Evolutionary conservation across 2,113 vertebrate species (phyloP).

Genomic region (Pyrgilauda ruficollis): DNA sequence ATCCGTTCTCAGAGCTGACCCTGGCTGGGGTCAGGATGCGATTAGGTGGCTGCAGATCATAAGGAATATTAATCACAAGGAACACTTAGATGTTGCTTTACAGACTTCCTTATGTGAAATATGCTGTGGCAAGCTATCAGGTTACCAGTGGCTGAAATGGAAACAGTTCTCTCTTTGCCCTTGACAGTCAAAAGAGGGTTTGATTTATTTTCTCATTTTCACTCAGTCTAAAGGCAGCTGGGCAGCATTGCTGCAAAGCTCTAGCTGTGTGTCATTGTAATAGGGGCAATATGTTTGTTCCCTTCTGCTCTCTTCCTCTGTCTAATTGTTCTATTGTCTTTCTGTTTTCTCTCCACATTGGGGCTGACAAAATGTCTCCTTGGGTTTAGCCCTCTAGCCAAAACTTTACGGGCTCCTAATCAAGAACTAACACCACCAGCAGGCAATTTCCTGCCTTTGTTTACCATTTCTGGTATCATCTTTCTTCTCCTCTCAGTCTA

Average conservation of each 20-base stretch:
- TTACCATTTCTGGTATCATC: conserved; percentile 14
- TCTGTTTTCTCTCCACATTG: conserved; percentile 38
- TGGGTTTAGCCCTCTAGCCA: conserved; percentile 60
- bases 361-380: conserved; percentile 46
- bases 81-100: conserved; percentile 25
- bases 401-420: conserved; percentile 44
- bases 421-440: conserved; percentile 47
- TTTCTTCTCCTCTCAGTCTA: conserved; percentile 17
- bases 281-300: conserved; percentile 43
- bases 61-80: conserved; percentile 58
- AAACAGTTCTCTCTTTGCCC: conserved; percentile 61
- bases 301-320: conserved; percentile 51
- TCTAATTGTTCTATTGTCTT: conserved; percentile 53
- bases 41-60: conserved; percentile 50
- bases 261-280: conserved; percentile 36
- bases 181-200: conserved; percentile 68
- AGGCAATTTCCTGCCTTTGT: conserved; percentile 57
- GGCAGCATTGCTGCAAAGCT: conserved; percentile 62
- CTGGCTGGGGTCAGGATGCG: conserved; percentile 4
- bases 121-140: neutral
- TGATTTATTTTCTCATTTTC: conserved; percentile 76
- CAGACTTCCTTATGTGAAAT: conserved; percentile 56
- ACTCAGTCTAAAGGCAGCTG: conserved; percentile 70
- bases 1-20: conserved; percentile 21
- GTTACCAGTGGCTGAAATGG: conserved; percentile 58